Base-by-base conservation (phyloP, 2,888 invertebrate genomes). In the Drosophila stalkeri region DNA sequence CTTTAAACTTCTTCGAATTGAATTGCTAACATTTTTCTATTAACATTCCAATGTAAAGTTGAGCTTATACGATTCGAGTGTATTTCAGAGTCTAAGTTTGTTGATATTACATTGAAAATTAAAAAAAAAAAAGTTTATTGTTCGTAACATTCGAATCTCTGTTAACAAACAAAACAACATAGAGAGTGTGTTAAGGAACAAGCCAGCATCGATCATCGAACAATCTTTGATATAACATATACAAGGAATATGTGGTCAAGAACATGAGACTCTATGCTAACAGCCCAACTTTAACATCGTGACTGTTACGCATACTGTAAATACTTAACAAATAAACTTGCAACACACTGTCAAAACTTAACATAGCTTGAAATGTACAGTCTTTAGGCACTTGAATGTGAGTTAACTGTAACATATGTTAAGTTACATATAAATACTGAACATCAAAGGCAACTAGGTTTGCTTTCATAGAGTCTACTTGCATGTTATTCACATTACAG, bases 311-410 rank as follows among this genome's bases (percentile, higher is more conserved):
- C 8, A 16, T 9, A 20, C 2, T 16, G 4, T 27, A 9, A 11
- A 9, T 9, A 9, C 47, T n/a, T 31, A n/a, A 31, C n/a, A 46
- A 14, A 23, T 37, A 2, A 14, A 16, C 14, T 5, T 37, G 14
- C 14, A 37, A 37, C 14, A 1, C 5, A 37, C 12, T 6, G 27
- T 27, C 27, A 27, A 27, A 3, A 39, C 16, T 23, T 8, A n/a
- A 23, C 7, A 46, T 18, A 43, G 14, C 7, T 46, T 16, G 3
- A 27, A 16, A 16, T 31, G 1, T 31, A 11, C 2, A 31, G n/a
- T 11, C n/a, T 4, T 1, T n/a, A 4, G 5, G 1, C 1, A 5
- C 0, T n/a, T 2, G 2, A 31, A 31, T 18, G 33, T 18, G 11
- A 6, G 0, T 18, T 33, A 12, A 14, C 51, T 51, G 3, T 52